Evolutionary conservation across 2,113 vertebrate species (phyloP).

Genomic region (Oceanodroma tethys): DNA sequence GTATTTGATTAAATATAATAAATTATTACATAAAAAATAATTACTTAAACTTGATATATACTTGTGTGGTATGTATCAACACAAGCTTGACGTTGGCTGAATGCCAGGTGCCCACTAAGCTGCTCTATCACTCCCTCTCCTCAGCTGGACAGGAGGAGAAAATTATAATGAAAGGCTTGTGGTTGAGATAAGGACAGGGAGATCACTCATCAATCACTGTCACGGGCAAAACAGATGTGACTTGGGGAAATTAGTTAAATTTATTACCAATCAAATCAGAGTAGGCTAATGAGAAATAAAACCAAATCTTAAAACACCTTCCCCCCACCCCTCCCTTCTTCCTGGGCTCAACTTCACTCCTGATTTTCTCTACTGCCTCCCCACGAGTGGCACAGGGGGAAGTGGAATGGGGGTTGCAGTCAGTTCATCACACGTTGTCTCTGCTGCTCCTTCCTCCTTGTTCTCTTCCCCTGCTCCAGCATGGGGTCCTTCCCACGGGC

Average conservation of each 20-base stretch:
- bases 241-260: not conserved
- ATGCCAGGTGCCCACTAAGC: not conserved
- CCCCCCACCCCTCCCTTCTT: not conserved
- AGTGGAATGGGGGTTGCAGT: rapidly evolving
- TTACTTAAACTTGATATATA: not conserved
- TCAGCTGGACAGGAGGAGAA: not conserved
- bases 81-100: not conserved
- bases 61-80: not conserved
- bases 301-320: not conserved
- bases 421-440: not conserved
- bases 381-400: rapidly evolving
- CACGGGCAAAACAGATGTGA: not conserved
- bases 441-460: not conserved
- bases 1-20: not conserved
- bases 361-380: not conserved
- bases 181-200: not conserved
- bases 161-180: rapidly evolving
- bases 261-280: not conserved
- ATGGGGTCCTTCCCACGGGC: not conserved
- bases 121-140: not conserved
- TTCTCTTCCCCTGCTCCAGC: not conserved
- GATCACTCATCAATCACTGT: not conserved
- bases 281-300: not conserved
- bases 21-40: not conserved
- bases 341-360: not conserved